These are phyloP conservation scores for Saturnia pavonia DNA, from an alignment of 2,888 invertebrate genomes.

Conservation along the genomic window DNA sequence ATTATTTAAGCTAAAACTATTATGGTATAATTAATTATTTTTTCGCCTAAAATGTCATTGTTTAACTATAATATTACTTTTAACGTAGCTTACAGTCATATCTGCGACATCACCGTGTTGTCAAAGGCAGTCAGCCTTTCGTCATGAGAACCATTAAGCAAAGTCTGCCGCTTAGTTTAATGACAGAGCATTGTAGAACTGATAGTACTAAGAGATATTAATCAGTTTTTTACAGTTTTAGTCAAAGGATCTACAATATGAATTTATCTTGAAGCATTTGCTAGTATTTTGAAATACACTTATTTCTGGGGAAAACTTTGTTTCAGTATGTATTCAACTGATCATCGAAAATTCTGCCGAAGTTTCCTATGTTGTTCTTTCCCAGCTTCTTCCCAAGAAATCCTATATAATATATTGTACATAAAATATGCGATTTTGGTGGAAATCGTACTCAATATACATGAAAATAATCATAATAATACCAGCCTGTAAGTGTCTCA, in stretches of 20 bases:
- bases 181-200: slow-evolving; percentile 16
- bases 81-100: background rate
- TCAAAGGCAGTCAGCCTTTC: slow-evolving; percentile 8
- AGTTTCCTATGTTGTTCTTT: too few species aligned
- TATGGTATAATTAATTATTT: too few species aligned
- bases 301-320: background rate
- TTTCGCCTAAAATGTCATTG: too few species aligned
- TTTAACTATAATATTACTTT: too few species aligned
- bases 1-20: too few species aligned
- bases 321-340: background rate
- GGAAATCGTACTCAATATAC: too few species aligned
- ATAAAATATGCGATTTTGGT: too few species aligned
- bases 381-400: too few species aligned
- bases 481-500: too few species aligned
- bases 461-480: too few species aligned
- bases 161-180: slow-evolving; percentile 14
- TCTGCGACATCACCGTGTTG: background rate
- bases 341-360: too few species aligned
- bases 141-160: slow-evolving; percentile 8
- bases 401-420: too few species aligned
- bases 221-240: slow-evolving; percentile 18
- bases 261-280: background rate
- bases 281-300: background rate
- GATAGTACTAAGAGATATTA: slow-evolving; percentile 18
- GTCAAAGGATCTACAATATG: background rate